Conservation (phyloP, 2,113 vertebrate species). For the Odontesthes bonariensis region DNA sequence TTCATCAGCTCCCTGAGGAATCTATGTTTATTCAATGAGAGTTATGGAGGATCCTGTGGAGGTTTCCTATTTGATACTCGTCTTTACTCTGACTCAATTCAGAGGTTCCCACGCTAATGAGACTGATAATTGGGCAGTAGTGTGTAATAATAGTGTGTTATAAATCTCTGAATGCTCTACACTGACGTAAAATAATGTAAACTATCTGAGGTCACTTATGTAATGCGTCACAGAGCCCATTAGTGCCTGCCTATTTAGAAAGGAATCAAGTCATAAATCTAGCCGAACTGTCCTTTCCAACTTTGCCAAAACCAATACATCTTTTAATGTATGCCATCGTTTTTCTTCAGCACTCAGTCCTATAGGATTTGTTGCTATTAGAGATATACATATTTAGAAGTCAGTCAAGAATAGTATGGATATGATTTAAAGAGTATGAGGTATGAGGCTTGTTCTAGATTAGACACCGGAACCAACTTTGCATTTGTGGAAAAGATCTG, state of each 20-base stretch:
- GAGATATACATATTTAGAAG: neutral
- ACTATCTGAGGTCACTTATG: neutral
- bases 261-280: conserved; percentile 20
- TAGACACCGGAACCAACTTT: no score
- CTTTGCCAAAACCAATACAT: neutral
- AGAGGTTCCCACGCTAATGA: conserved; percentile 8
- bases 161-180: conserved; percentile 12
- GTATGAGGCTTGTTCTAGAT: no score
- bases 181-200: conserved; percentile 1
- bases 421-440: neutral
- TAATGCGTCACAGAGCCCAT: conserved; percentile 4
- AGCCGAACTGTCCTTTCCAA: neutral
- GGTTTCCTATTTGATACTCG: neutral
- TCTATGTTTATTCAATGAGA: neutral
- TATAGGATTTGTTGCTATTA: neutral
- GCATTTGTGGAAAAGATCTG: neutral
- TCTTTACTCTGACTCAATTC: conserved; percentile 8
- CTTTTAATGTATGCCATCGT: neutral
- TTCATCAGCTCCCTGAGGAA: neutral
- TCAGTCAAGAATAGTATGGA: no score
- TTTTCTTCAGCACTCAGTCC: neutral
- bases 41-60: neutral
- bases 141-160: neutral
- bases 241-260: conserved; percentile 2
- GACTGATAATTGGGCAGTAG: neutral